Percentiles rank a stretch among this genome's conserved stretches.
Conservation (phyloP, 2,113 vertebrate genomes). For the Hemichromis elongatus region DNA sequence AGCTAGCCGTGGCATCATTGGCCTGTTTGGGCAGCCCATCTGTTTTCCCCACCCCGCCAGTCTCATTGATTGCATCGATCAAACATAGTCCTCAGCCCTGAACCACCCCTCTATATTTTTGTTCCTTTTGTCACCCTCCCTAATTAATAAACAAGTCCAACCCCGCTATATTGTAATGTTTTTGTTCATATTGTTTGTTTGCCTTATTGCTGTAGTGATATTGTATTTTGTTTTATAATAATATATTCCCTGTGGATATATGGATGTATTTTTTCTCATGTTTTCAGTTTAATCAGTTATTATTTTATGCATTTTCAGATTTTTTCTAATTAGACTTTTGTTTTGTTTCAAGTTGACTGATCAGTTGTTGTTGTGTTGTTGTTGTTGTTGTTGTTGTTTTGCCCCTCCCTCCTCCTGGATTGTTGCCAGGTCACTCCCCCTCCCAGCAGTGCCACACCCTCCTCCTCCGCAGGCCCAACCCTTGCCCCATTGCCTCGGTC, state of each 20-base stretch:
- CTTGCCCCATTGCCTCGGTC: conserved; percentile 77
- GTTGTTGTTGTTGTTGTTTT: conserved; percentile 55
- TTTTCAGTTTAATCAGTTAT: conserved; percentile 48
- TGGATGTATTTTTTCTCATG: conserved; percentile 52
- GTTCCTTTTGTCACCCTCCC: conserved; percentile 15
- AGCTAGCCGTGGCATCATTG: conserved; percentile 39
- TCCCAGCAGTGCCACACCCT: conserved; percentile 87
- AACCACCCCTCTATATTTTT: neutral
- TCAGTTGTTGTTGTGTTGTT: conserved; percentile 66
- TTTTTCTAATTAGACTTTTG: conserved; percentile 35
- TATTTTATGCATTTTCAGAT: conserved; percentile 36
- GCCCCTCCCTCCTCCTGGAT: conserved; percentile 59
- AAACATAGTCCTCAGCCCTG: neutral
- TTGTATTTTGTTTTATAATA: conserved; percentile 22
- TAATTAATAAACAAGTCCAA: neutral
- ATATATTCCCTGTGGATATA: conserved; percentile 64
- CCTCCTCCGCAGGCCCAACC: conserved; percentile 79
- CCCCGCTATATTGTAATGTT: conserved; percentile 16
- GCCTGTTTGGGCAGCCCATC: conserved; percentile 28
- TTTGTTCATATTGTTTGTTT: conserved; percentile 47
- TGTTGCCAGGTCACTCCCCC: conserved; percentile 81
- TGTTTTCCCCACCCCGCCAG: conserved; percentile 31
- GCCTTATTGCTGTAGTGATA: conserved; percentile 21
- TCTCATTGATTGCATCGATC: conserved; percentile 37
- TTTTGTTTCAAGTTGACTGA: conserved; percentile 66